Base-by-base conservation (phyloP, 2,888 invertebrate genomes). In the Thereva nobilitata region DNA sequence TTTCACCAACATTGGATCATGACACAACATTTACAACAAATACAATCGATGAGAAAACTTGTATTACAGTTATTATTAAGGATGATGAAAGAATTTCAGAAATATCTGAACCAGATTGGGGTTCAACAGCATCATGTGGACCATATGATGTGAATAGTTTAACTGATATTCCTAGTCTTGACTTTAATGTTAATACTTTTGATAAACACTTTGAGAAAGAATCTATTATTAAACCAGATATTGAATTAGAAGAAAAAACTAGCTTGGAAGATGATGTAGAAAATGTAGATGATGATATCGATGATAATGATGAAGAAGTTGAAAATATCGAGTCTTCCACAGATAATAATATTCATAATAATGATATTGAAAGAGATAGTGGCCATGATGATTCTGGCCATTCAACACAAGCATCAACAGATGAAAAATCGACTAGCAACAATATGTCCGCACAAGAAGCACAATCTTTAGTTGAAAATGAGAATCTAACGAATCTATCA, bases 51-150 rank as follows among this genome's bases (percentile, higher is more conserved):
- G 72, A 72, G 37, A 70, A 69, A 64, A 71, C 72, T 6, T 72
- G 72, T 49, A 66, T 72, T 41, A 71, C 72, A 2, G 72, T 72
- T 9, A 67, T 71, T 55, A 56, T 70, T n/a, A 70, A 69, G 55
- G 73, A 73, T 49, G 72, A 72, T 54, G 72, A 73, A 67, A 41
- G 72, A 41, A 72, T 73, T 56, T 73, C 73, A 23, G 73, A 73
- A 67, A 72, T 72, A 34, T 72, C 72, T n/a, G 72, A 73, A 59
- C 73, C 73, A 38, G 70, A 72, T 52, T 72, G 72, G 72, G 63
- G 49, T 10, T 71, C 70, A n/a, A 70, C 70, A 12, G 65, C 66
- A 42, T 70, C 70, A 6, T 66, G 54, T 56, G 49, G 47, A 10
- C 67, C 57, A 34, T 68, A 66, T 45, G 68, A 71, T 66, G 61